Percentiles rank a stretch among this genome's conserved stretches.
Evolutionary conservation across 2,113 vertebrate genomes (phyloP).

Genomic region (Dasyurus viverrinus): DNA sequence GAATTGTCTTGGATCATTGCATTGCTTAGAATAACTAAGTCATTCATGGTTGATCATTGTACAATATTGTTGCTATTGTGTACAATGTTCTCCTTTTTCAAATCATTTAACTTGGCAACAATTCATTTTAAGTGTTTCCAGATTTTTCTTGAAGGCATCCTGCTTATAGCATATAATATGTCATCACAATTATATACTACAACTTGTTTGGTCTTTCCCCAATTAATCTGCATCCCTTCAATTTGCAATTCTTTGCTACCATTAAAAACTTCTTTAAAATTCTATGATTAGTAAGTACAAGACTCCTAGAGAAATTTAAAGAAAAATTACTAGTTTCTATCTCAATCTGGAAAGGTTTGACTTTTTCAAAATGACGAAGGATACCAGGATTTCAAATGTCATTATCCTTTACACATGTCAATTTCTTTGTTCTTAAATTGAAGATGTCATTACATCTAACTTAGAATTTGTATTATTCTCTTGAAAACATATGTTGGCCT

Average conservation of each 20-base stretch:
- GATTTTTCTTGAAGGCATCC: not conserved
- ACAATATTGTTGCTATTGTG: not conserved
- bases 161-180: not conserved
- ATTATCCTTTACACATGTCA: not conserved
- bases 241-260: not conserved
- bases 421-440: not conserved
- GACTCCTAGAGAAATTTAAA: not conserved
- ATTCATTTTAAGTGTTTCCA: not conserved
- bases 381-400: not conserved
- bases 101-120: not conserved
- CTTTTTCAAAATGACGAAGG: not conserved
- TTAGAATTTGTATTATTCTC: not conserved
- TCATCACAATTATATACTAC: not conserved
- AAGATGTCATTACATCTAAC: not conserved
- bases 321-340: not conserved
- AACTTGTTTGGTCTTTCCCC: not conserved
- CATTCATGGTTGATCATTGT: not conserved
- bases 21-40: not conserved
- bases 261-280: not conserved
- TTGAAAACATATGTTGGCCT: not conserved
- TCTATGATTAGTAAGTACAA: not conserved
- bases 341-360: not conserved
- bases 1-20: not conserved
- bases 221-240: not conserved
- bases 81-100: not conserved